Conservation (phyloP, 2,888 invertebrate species). For the Caenorhabditis wallacei region DNA sequence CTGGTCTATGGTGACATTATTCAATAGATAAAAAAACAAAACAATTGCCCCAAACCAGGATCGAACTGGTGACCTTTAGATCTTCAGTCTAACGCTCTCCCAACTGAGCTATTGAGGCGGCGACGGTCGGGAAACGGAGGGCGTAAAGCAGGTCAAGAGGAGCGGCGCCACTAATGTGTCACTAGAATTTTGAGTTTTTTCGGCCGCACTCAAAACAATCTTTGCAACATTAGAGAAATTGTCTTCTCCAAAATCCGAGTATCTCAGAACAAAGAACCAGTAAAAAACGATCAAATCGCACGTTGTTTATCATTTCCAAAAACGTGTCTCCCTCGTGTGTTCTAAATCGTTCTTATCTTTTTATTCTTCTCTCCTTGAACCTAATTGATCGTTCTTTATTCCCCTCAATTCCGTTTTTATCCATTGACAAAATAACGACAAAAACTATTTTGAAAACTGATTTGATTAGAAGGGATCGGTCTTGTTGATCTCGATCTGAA, state of each 20-base stretch:
- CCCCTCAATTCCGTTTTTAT: background rate
- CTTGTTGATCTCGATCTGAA: too few species aligned
- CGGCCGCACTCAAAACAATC: background rate
- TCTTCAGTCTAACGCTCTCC: constrained; percentile 84
- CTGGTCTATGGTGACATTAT: background rate
- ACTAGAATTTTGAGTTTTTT: too few species aligned
- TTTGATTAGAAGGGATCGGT: too few species aligned
- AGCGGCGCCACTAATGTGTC: too few species aligned
- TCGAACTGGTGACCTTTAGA: constrained; percentile 83
- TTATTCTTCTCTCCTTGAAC: background rate
- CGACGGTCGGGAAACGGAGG: background rate
- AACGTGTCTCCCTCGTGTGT: constrained; percentile 11
- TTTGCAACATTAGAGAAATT: too few species aligned
- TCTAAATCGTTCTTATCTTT: constrained; percentile 17
- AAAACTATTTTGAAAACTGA: too few species aligned
- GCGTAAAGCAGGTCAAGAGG: background rate
- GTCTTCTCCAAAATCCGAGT: too few species aligned
- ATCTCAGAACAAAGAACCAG: background rate
- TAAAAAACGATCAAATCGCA: constrained; percentile 2
- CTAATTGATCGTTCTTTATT: background rate
- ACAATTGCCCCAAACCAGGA: constrained; percentile 81
- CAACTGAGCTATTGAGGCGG: constrained; percentile 82
- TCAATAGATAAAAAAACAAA: constrained; percentile 9
- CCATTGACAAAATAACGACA: background rate
- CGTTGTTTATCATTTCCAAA: background rate